These are phyloP conservation scores for Bradypus variegatus DNA, from an alignment of 2,797 vertebrate genomes.

Conservation along the genomic window DNA sequence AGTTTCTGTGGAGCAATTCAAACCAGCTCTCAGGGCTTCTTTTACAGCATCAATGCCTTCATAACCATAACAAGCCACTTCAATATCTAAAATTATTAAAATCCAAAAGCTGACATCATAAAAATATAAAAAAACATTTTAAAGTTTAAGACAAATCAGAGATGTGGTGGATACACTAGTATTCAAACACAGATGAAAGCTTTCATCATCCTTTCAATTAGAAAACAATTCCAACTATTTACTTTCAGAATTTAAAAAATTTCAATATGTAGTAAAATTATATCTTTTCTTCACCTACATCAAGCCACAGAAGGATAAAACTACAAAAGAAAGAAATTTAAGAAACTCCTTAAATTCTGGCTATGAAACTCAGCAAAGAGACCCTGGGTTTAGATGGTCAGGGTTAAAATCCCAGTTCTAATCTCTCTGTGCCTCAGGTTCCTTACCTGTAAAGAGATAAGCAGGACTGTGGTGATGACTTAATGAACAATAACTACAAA, in stretches of 20 bases:
- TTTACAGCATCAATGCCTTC: slow-evolving; percentile 98
- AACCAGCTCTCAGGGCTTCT: slow-evolving; percentile 92
- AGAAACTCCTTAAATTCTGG: neutral
- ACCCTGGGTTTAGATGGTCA: neutral
- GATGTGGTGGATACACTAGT: neutral
- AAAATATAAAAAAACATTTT: neutral
- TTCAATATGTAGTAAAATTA: neutral
- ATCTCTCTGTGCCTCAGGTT: neutral
- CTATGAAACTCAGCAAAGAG: neutral
- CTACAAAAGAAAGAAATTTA: slow-evolving; percentile 26
- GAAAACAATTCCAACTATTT: neutral
- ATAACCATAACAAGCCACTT: slow-evolving; percentile 98
- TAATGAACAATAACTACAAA: neutral
- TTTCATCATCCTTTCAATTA: slow-evolving; percentile 10
- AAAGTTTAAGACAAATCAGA: slow-evolving; percentile 17
- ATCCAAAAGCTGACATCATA: slow-evolving; percentile 32
- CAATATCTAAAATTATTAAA: slow-evolving; percentile 84
- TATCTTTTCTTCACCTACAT: neutral
- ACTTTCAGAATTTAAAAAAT: slow-evolving; percentile 29
- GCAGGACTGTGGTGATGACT: neutral
- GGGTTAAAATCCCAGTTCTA: neutral
- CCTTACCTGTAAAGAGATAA: neutral
- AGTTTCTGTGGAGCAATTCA: slow-evolving; percentile 92
- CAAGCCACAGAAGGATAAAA: neutral
- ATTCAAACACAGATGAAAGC: neutral